A percentile compares a stretch with the other conserved stretches of the same genome.
Conservation (phyloP, 2,888 invertebrate species). For the Drosophila cognata region DNA sequence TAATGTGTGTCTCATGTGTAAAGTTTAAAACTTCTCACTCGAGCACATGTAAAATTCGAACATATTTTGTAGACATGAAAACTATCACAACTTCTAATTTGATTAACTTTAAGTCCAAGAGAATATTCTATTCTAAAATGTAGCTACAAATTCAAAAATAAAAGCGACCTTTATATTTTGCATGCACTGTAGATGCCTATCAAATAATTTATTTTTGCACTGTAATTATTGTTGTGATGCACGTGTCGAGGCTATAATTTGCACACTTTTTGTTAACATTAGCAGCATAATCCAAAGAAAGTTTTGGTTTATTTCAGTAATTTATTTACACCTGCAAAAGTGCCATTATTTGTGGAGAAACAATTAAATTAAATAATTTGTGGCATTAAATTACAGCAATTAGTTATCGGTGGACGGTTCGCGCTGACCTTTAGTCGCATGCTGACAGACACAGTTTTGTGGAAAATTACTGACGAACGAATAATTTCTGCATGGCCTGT, state of each 20-base stretch:
- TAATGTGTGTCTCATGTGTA: neutral
- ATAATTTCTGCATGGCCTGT: constrained; percentile 22
- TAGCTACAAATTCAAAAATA: neutral
- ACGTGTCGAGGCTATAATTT: neutral
- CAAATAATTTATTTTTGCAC: neutral
- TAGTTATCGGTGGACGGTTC: constrained; percentile 8
- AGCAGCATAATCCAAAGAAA: neutral
- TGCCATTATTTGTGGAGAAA: neutral
- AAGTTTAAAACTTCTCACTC: neutral
- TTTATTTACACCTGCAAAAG: neutral
- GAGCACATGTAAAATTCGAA: neutral
- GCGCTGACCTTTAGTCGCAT: constrained; percentile 5
- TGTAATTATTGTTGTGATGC: neutral
- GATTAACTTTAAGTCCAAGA: neutral
- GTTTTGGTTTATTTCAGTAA: neutral
- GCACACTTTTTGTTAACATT: neutral
- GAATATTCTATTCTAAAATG: neutral
- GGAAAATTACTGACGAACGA: constrained; percentile 33
- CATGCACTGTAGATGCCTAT: neutral
- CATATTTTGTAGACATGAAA: neutral
- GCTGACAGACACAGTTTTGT: neutral
- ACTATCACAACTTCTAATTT: neutral
- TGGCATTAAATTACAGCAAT: constrained; percentile 42
- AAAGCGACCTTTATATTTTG: neutral
- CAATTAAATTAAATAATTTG: constrained; percentile 40